Evolutionary conservation across 2,113 vertebrate species (phyloP).

Genomic region (Peromyscus californicus): DNA sequence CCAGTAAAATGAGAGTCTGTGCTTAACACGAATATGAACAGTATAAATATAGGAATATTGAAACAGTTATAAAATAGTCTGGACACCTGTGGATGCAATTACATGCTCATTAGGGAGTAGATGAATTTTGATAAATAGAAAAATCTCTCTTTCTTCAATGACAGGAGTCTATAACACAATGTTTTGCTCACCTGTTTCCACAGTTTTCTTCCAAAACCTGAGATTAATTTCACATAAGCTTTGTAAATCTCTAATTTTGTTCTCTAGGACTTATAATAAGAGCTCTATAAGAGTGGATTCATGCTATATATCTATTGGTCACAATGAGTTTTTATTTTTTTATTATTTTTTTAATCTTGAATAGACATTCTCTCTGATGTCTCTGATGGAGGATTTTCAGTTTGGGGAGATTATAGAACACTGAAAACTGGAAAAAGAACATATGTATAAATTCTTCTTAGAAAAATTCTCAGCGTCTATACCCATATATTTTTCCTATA

Average conservation of each 20-base stretch:
- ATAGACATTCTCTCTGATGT: constrained; percentile 9
- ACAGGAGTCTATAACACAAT: not conserved
- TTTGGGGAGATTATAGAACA: constrained; percentile 3
- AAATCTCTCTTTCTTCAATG: not conserved
- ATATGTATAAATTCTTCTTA: not conserved
- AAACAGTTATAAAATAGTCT: not conserved
- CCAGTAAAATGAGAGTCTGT: not conserved
- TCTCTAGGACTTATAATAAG: not conserved
- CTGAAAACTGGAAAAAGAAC: not conserved
- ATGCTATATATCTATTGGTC: constrained; percentile 30
- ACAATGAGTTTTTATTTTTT: not conserved
- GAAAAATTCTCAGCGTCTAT: not conserved
- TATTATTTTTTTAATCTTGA: not conserved
- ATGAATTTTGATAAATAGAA: constrained; percentile 2
- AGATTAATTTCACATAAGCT: constrained; percentile 28
- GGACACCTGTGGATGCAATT: not conserved
- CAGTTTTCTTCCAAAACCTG: not conserved
- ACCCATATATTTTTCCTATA: not conserved
- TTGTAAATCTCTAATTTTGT: not conserved
- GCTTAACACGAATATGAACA: not conserved
- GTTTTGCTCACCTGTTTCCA: not conserved
- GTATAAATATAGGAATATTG: not conserved
- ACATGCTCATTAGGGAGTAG: not conserved
- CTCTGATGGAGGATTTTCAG: not conserved
- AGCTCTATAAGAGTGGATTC: not conserved